These are phyloP conservation scores for Cynoglossus semilaevis DNA, from an alignment of 2,113 vertebrate genomes.

Conservation along the genomic window DNA sequence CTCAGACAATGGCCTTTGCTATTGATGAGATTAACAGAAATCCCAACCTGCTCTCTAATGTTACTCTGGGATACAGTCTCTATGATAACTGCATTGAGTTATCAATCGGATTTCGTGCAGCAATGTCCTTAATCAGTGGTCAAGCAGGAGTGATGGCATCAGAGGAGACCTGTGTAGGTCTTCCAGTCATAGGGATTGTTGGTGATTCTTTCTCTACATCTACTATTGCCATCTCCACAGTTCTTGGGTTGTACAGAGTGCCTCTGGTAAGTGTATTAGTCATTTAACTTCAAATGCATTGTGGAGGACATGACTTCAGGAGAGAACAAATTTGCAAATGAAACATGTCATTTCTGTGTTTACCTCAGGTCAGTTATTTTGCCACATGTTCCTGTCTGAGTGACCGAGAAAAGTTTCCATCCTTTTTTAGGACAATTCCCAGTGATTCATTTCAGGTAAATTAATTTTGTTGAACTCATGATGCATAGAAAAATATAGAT, in stretches of 20 bases:
- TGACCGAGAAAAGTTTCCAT: too few relatives aligned
- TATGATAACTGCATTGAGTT: slow-evolving; percentile 54
- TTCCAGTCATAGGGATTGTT: slow-evolving; percentile 32
- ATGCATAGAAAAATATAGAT: too few relatives aligned
- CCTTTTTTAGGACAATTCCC: too few relatives aligned
- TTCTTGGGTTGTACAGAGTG: slow-evolving; percentile 62
- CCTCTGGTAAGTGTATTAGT: slow-evolving; percentile 58
- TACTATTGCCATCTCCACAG: slow-evolving; percentile 63
- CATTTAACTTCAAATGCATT: neutral
- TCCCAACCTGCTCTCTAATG: neutral
- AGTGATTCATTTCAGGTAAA: too few relatives aligned
- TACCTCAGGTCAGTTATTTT: too few relatives aligned
- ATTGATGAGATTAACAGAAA: neutral
- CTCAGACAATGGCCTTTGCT: neutral
- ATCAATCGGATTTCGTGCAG: slow-evolving; percentile 58
- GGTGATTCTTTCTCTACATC: slow-evolving; percentile 65
- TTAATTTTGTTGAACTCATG: too few relatives aligned
- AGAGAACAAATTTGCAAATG: too few relatives aligned
- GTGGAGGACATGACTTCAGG: too few relatives aligned
- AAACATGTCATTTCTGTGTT: too few relatives aligned
- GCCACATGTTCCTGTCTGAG: too few relatives aligned
- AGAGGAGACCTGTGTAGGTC: slow-evolving; percentile 54
- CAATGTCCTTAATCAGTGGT: slow-evolving; percentile 49
- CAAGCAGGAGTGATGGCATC: neutral
- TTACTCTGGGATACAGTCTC: neutral